Conservation (phyloP, 1,140 invertebrate species). For the Neodiprion lecontei region DNA sequence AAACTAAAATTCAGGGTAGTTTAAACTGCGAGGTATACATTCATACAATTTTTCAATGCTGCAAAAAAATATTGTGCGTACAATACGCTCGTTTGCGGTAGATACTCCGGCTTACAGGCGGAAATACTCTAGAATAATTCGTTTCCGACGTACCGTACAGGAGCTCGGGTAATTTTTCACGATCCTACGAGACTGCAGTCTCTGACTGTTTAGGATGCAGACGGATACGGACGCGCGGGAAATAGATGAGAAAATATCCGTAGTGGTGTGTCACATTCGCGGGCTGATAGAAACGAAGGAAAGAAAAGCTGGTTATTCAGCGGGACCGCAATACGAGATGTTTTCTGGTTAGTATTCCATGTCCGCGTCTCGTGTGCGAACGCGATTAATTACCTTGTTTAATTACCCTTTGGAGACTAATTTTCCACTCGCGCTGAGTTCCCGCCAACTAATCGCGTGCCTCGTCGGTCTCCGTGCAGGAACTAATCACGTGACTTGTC, state of each 20-base stretch:
- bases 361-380: constrained; percentile 33
- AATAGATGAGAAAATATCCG: no score
- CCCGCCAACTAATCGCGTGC: constrained; percentile 47
- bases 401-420: constrained; percentile 54
- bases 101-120: background rate
- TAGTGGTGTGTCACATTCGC: background rate
- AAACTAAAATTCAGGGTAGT: background rate
- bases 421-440: constrained; percentile 41
- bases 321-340: background rate
- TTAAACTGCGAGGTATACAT: background rate
- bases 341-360: constrained; percentile 47
- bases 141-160: background rate
- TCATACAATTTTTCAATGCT: background rate
- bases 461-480: constrained; percentile 22
- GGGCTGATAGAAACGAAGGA: background rate
- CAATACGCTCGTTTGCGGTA: background rate
- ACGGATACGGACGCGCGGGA: no score
- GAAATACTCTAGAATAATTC: background rate
- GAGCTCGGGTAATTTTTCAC: background rate
- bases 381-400: constrained; percentile 51
- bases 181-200: no score
- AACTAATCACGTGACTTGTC: constrained; percentile 7
- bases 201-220: no score
- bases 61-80: no score
- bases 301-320: background rate